These are phyloP conservation scores for Prunella fulvescens DNA, from an alignment of 2,113 vertebrate genomes.

Conservation along the genomic window DNA sequence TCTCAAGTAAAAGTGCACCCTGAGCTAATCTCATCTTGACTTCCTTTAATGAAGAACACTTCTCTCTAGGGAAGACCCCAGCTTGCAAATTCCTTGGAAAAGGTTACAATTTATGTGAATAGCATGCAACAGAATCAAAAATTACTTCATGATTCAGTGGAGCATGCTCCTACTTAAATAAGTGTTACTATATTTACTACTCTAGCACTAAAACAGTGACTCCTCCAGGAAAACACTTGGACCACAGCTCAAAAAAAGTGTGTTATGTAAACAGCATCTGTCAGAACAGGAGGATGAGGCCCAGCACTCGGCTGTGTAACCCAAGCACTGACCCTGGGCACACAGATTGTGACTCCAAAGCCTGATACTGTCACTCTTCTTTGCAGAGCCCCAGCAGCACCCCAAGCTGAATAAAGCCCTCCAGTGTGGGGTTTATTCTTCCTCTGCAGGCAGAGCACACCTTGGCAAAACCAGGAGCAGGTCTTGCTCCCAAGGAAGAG, in stretches of 20 bases:
- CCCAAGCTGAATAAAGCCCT: background rate
- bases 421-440: fast-evolving
- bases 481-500: background rate
- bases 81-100: background rate
- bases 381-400: background rate
- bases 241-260: background rate
- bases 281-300: background rate
- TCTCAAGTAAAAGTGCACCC: background rate
- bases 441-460: background rate
- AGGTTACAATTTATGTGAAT: background rate
- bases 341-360: background rate
- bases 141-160: background rate
- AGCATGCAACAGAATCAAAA: background rate
- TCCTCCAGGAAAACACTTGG: background rate
- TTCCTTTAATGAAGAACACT: background rate
- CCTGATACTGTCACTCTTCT: background rate
- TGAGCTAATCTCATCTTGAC: background rate
- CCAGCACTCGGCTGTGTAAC: fast-evolving
- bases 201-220: background rate
- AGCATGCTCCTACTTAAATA: background rate
- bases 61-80: background rate
- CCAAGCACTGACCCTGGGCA: fast-evolving
- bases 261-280: background rate
- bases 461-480: background rate
- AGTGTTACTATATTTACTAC: background rate